A percentile compares a stretch with the other conserved stretches of the same genome.
phyloP scores from a whole-genome alignment of 2,888 invertebrate genomes.

The Lomographa bimaculata region DNA sequence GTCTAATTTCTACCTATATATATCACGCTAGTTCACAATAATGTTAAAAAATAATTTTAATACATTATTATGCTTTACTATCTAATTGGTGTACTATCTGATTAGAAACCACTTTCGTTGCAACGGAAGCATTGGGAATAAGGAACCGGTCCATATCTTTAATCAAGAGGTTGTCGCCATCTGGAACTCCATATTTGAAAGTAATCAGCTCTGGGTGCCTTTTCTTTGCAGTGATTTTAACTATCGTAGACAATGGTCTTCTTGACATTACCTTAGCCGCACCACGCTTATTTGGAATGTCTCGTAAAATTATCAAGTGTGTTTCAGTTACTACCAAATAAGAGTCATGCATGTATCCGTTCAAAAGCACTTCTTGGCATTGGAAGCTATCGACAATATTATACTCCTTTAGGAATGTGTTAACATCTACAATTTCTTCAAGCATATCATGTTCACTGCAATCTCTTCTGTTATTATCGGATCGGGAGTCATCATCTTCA shows the following conservation, averaged over 20 bases:
- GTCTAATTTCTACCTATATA: neutral
- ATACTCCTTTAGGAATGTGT: constrained; percentile 91
- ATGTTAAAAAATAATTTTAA: no score
- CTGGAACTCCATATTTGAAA: constrained; percentile 96
- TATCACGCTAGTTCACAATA: no score
- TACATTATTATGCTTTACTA: constrained; percentile 46
- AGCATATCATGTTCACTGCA: constrained; percentile 84
- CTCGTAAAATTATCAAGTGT: constrained; percentile 93
- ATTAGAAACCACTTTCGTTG: constrained; percentile 94
- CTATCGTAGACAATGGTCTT: constrained; percentile 94
- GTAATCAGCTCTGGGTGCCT: constrained; percentile 98
- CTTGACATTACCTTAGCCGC: constrained; percentile 93
- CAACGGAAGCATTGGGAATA: constrained; percentile 95
- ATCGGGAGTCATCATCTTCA: constrained; percentile 82
- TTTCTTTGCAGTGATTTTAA: constrained; percentile 98
- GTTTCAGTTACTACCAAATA: constrained; percentile 93
- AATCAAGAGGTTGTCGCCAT: constrained; percentile 91
- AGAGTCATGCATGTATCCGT: constrained; percentile 94
- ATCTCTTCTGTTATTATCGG: constrained; percentile 55
- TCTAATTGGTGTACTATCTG: constrained; percentile 87
- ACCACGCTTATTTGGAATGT: constrained; percentile 89
- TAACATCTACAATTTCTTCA: constrained; percentile 91
- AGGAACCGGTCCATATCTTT: constrained; percentile 96
- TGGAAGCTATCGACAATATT: constrained; percentile 94
- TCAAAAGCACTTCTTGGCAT: constrained; percentile 96